Base-by-base conservation (phyloP, 2,888 invertebrate species). In the Megamerina dolium region DNA sequence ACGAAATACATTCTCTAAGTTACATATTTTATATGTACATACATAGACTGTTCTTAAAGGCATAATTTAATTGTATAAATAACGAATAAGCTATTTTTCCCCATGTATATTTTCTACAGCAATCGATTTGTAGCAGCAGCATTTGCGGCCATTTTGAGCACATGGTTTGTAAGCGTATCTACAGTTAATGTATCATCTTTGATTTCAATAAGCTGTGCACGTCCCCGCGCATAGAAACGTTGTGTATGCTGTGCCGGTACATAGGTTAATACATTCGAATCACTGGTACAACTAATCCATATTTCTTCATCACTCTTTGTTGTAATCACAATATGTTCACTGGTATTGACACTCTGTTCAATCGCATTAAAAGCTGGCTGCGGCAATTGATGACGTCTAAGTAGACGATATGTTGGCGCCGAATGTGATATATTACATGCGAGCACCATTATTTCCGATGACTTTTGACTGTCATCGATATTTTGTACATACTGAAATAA, bases 351-450 rank as follows among this genome's bases (percentile, higher is more conserved):
- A 5, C 64, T 56, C 21, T 54, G 50, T 37, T 59, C 43, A 3
- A 60, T 41, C 4, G 46, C 27, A n/a, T 55, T 54, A 43, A 70
- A 70, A 19, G 58, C 54, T 5, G 58, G 43, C 5, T 58, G 56
- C 1, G 70, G 65, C 38, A 70, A 45, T 5, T 45, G 48, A 39
- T 62, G 64, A 0, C 56, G 54, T 14, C 61, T 58, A 8, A 70
- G 41, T 19, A 66, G 26, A 5, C 67, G 64, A 53, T 67, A 65
- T 19, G 68, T 57, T 4, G 67, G 68, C 2, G 60, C 51, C 14
- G 47, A 51, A 45, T 66, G 63, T 10, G 68, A 63, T 21, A 70
- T 44, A 33, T 60, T 66, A 33, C 70, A 64, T 0, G 67, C 69
- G 18, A 68, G 57, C 2, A 67, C 54, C 9, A 58, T 51, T 14